A percentile compares a stretch with the other conserved stretches of the same genome.
These are phyloP conservation scores for Odontothrips loti DNA, from an alignment of 2,888 invertebrate genomes.

Conservation along the genomic window DNA sequence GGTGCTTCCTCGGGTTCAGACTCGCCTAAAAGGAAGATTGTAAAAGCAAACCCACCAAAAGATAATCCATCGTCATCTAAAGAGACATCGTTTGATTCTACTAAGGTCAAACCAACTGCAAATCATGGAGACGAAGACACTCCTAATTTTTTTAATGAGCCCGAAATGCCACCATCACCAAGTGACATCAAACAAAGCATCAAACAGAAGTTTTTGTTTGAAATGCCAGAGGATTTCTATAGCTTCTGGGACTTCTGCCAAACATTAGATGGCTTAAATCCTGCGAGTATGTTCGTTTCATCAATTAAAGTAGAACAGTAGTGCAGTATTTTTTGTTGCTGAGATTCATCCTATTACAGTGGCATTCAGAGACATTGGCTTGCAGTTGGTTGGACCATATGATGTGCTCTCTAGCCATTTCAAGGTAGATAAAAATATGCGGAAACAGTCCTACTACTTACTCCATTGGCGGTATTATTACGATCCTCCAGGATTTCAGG, in stretches of 20 bases:
- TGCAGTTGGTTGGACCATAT: conserved; percentile 80
- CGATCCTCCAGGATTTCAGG: conserved; percentile 93
- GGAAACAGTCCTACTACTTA: conserved; percentile 52
- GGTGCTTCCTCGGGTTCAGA: neutral
- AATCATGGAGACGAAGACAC: neutral
- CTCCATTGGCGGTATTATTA: conserved; percentile 87
- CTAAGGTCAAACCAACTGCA: conserved; percentile 14
- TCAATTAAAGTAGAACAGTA: conserved; percentile 42
- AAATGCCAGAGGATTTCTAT: conserved; percentile 89
- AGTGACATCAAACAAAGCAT: conserved; percentile 45
- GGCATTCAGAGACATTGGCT: conserved; percentile 61
- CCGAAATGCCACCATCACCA: conserved; percentile 33
- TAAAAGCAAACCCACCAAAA: conserved; percentile 28
- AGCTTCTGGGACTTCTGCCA: conserved; percentile 75
- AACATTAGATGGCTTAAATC: conserved; percentile 38
- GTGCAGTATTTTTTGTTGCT: neutral
- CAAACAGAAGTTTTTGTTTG: conserved; percentile 69
- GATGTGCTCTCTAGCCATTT: conserved; percentile 70
- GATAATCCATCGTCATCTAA: neutral
- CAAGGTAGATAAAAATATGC: conserved; percentile 47
- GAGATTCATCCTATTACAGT: conserved; percentile 44
- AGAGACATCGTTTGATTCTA: conserved; percentile 16
- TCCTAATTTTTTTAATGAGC: neutral
- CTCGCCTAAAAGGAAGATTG: neutral
- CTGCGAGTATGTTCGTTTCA: conserved; percentile 54